Evolutionary conservation across 1,140 invertebrate species (phyloP).

Genomic region (Conus betulinus): DNA sequence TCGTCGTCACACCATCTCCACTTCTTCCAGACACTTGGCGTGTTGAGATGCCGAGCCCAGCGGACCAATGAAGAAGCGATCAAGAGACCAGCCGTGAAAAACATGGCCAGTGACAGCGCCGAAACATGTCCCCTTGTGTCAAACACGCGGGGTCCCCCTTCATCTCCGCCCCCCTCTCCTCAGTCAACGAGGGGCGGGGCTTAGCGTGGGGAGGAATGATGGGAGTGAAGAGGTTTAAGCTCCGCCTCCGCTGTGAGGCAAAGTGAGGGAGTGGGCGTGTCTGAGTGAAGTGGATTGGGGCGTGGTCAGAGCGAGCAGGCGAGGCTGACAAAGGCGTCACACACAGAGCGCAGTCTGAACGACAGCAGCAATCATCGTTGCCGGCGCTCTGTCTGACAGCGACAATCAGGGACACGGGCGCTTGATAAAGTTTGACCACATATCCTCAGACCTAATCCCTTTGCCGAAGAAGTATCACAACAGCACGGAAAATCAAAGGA

Average conservation of each 20-base stretch:
- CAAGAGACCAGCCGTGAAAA: neutral
- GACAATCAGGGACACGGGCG: too few species aligned
- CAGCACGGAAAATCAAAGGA: too few species aligned
- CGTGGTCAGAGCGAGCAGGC: neutral
- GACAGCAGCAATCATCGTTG: neutral
- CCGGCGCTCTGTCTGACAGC: neutral
- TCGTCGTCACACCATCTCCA: neutral
- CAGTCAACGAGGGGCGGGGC: neutral
- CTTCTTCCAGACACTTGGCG: slow-evolving; percentile 4
- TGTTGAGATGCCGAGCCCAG: neutral
- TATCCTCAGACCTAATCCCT: too few species aligned
- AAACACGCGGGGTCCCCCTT: neutral
- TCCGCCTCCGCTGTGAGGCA: neutral
- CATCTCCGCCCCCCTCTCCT: neutral
- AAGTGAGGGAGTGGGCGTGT: neutral
- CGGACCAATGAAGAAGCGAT: neutral
- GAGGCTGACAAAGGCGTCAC: neutral
- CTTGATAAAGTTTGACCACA: too few species aligned
- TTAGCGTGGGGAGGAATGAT: neutral
- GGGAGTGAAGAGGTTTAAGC: neutral
- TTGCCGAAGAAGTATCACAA: too few species aligned
- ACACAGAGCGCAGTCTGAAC: neutral
- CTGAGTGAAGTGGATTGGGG: neutral
- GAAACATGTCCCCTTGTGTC: neutral
- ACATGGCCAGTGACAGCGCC: neutral